Base-by-base conservation (phyloP, 1,140 invertebrate genomes). In the Tetramorium parvispinum region DNA sequence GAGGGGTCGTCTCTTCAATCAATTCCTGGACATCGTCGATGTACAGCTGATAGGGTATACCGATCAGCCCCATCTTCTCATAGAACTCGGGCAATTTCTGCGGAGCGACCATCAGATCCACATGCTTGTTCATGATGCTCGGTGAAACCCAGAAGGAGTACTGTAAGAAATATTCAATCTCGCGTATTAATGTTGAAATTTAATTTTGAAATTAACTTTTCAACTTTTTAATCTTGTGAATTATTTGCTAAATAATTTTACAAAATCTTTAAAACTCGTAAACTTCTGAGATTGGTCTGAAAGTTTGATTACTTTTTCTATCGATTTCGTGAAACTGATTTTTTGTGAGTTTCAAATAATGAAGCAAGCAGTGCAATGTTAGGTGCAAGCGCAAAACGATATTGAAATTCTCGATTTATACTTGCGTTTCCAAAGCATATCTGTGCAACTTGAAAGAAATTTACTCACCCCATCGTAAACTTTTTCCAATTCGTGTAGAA, bases 71-170 rank as follows among this genome's bases (percentile, higher is more conserved):
- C 92, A 95, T 94, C 2, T 93, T 86, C 3, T 92, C 63, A 4
- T 87, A 16, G 43, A 95, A 94, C 7, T 93, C 92, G 0, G 55
- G 3, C 4, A 91, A n/a, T n/a, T n/a, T n/a, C n/a, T n/a, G n/a
- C n/a, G n/a, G n/a, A n/a, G n/a, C n/a, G n/a, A n/a, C n/a, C 95
- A 95, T 95, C 16, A 95, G 37, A 46, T 95, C 94, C 0, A 81
- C 91, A 0, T 85, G 37, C 0, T 8, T 66, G 6, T 91, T 90
- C 0, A 92, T 88, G 0, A 18, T 7, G 16, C 53, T 89, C 11
- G 93, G 93, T 1, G 68, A 70, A 7, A 70, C 92, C 94, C 95
- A 95, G 63, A 94, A 94, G 2, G 87, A 91, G 53, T 86, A 94
- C 93, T 95, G 43, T 79, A 78, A 85, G 55, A 3, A 66, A 79